Base-by-base conservation (phyloP, 2,888 invertebrate species). In the Dolichopus griseipennis region DNA sequence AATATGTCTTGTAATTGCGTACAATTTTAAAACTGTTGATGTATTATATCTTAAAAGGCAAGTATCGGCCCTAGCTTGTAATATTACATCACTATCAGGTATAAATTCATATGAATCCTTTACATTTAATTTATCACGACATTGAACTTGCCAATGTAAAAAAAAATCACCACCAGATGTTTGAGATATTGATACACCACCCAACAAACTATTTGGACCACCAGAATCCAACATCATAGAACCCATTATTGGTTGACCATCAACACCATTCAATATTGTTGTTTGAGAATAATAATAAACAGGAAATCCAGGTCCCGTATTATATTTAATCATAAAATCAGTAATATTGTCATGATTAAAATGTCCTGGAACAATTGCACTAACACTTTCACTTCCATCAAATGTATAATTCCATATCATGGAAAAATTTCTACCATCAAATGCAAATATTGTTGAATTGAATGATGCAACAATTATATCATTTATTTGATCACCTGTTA, bases 341-440 rank as follows among this genome's bases (percentile, higher is more conserved):
- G 91, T 90, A 8, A 89, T 79, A 72, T 88, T 84, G 75, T 92
- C 92, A 72, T 87, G 86, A 77, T 92, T 90, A 75, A 88, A 93
- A 78, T 87, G 91, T 0, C 90, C 92, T 1, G 90, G 90, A 15
- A 90, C 88, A 62, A 92, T 91, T 66, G 90, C 86, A 74, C 90
- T 90, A 74, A 89, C 88, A 15, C 89, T 86, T 79, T 91, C 89
- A 8, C 90, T 81, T 10, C 78, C 77, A 1, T 87, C 85, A 70
- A 89, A 83, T 0, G 87, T 85, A 72, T 85, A 88, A 73, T 89
- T 90, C 92, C 92, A 92, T n/a, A 92, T 76, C 73, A 85, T 83
- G 64, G 84, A 76, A 72, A 87, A 88, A 12, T 85, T 87, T 41
- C 82, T 78, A 0, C 92, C 92, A 79, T 92, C 85, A 71, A 91